These are phyloP conservation scores for Drosophila biarmipes DNA, from an alignment of 1,140 invertebrate species.

Conservation along the genomic window DNA sequence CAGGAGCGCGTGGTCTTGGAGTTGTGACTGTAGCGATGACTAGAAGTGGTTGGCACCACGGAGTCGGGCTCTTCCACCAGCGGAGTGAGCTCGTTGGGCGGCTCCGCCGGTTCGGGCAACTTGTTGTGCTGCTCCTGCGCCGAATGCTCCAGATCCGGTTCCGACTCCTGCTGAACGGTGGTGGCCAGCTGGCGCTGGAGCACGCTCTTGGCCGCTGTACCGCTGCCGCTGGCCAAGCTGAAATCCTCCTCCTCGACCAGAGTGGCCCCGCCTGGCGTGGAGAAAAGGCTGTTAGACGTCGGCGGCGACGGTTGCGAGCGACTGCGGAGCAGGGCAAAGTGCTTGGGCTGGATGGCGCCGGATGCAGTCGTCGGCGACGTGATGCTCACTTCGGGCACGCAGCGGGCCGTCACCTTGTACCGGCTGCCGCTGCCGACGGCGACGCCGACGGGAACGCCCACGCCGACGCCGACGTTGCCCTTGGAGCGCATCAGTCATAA, in stretches of 20 bases:
- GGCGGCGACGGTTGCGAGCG: constrained; percentile 65
- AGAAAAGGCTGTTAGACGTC: constrained; percentile 83
- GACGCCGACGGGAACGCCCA: constrained; percentile 52
- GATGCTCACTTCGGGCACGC: constrained; percentile 82
- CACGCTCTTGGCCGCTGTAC: constrained; percentile 60
- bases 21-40: constrained; percentile 75
- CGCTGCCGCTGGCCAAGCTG: constrained; percentile 70
- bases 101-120: constrained; percentile 27
- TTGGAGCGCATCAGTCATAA: constrained; percentile 84
- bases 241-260: constrained; percentile 83
- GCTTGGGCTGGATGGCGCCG: constrained; percentile 66
- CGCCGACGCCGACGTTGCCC: constrained; percentile 58
- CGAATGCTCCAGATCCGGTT: constrained; percentile 42
- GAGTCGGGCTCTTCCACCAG: constrained; percentile 60
- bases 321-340: constrained; percentile 72
- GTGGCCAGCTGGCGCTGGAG: constrained; percentile 72
- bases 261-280: constrained; percentile 75
- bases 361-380: constrained; percentile 73
- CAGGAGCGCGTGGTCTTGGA: constrained; percentile 83
- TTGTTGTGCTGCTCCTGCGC: constrained; percentile 36
- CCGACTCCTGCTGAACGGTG: constrained; percentile 63
- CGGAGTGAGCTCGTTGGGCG: constrained; percentile 68
- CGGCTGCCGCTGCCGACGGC: constrained; percentile 74
- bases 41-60: constrained; percentile 47
- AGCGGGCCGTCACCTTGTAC: constrained; percentile 83